Evolutionary conservation across 2,113 vertebrate genomes (phyloP).

Genomic region (Entelurus aequoreus): DNA sequence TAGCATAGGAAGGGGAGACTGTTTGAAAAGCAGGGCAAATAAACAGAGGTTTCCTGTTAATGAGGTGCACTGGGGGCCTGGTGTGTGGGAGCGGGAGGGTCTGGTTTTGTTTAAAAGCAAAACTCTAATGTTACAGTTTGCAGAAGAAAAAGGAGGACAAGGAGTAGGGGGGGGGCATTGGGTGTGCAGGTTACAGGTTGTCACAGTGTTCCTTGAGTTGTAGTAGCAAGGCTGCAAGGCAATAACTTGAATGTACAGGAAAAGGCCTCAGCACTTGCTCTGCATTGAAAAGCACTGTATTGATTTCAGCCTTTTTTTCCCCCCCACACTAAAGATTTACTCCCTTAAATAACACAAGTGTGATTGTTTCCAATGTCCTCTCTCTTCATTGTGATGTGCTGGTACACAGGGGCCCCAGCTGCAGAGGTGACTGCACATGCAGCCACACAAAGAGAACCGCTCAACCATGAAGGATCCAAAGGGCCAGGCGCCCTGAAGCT

Average conservation of each 20-base stretch:
- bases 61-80: slow-evolving; percentile 55
- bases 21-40: slow-evolving; percentile 71
- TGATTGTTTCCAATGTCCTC: slow-evolving; percentile 4
- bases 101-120: slow-evolving; percentile 67
- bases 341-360: slow-evolving; percentile 4
- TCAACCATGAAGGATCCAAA: slow-evolving; percentile 51
- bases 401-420: slow-evolving; percentile 45
- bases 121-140: slow-evolving; percentile 46
- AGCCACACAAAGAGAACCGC: slow-evolving; percentile 52
- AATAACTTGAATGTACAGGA: slow-evolving; percentile 16
- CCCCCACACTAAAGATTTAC: neutral
- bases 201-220: slow-evolving; percentile 28
- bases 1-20: slow-evolving; percentile 66
- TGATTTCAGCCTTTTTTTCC: slow-evolving; percentile 23
- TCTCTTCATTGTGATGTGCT: slow-evolving; percentile 51
- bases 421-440: slow-evolving; percentile 54
- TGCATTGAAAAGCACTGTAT: slow-evolving; percentile 14
- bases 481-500: slow-evolving; percentile 53
- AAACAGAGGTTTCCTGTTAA: slow-evolving; percentile 77
- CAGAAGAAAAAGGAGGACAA: slow-evolving; percentile 1
- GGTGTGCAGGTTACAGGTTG: slow-evolving; percentile 56
- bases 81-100: slow-evolving; percentile 50
- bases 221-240: slow-evolving; percentile 26
- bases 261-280: slow-evolving; percentile 7
- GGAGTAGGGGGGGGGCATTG: slow-evolving; percentile 10